These are phyloP conservation scores for Notospermus geniculatus DNA, from an alignment of 1,140 invertebrate species.

Conservation along the genomic window DNA sequence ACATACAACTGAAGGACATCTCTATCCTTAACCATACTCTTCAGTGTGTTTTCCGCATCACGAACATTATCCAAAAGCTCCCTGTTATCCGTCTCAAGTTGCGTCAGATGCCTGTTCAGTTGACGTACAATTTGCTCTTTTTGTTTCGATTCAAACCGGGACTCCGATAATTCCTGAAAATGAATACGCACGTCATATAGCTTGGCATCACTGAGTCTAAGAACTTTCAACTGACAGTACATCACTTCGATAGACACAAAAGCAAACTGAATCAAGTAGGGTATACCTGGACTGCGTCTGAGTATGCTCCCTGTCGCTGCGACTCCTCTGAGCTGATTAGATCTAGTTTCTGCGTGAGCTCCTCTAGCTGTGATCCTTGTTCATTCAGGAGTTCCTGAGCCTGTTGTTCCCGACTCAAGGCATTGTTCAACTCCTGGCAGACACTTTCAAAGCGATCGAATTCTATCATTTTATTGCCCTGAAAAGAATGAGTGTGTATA, in stretches of 20 bases:
- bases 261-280: neutral
- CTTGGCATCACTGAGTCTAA: too few species aligned
- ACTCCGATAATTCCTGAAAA: constrained; percentile 39
- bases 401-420: constrained; percentile 43
- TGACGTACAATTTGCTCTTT: constrained; percentile 47
- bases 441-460: constrained; percentile 50
- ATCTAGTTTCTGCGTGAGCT: constrained; percentile 38
- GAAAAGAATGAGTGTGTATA: constrained; percentile 1
- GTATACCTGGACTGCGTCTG: constrained; percentile 42
- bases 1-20: constrained; percentile 44
- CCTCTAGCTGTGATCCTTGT: constrained; percentile 44
- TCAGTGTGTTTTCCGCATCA: constrained; percentile 49
- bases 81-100: constrained; percentile 38
- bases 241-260: too few species aligned
- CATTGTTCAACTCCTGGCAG: constrained; percentile 45
- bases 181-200: neutral
- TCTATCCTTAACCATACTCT: constrained; percentile 41
- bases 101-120: constrained; percentile 38
- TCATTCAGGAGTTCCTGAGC: constrained; percentile 48
- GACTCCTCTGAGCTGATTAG: constrained; percentile 35
- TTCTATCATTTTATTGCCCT: constrained; percentile 37
- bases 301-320: constrained; percentile 38
- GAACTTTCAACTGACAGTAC: too few species aligned
- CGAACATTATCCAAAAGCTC: constrained; percentile 40
- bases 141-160: constrained; percentile 35